Base-by-base conservation (phyloP, 2,888 invertebrate species). In the Ptychoptera albimana region DNA sequence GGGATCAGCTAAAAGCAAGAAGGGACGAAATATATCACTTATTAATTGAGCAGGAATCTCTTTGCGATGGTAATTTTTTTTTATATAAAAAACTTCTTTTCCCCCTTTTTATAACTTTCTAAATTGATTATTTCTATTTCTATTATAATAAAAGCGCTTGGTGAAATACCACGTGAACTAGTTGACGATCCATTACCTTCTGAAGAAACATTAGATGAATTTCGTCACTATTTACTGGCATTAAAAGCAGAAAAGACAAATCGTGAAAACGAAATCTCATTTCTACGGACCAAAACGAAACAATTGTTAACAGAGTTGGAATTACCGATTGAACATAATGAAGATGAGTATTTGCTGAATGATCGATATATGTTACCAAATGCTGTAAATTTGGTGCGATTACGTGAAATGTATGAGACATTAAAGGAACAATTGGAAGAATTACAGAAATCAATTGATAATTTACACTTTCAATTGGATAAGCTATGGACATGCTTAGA, bases 401-500 rank as follows among this genome's bases (percentile, higher is more conserved):
- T 84, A 1, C 67, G 69, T 2, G 67, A 73, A 44, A 67, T 81
- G 48, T 69, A 69, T 10, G 70, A 73, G 42, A 64, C 70, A 4
- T 61, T 80, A 42, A 69, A 71, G 37, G 64, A 69, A 16, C 72
- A 74, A 55, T 69, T 72, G 31, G 66, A 74, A 36, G 70, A 74
- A 40, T 70, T 75, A 7, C 73, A 73, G 31, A 58, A 66, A 14
- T 60, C 74, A 59, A 75, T 79, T 2, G 58, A 72, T 34, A 70
- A 72, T 38, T 69, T 85, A 50, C 74, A 76, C 39, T 73, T 74
- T 30, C 76, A 78, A 43, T 61, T 88, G 0, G 57, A 70, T 1
- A 67, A 69, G 16, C 63, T 88, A 0, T 89, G 88, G 87, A 75
- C 79, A 13, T 75, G 81, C 46, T 65, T 91, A 12, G 77, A 82